A percentile compares a stretch with the other conserved stretches of the same genome.
These are phyloP conservation scores for Indicator indicator DNA, from an alignment of 2,113 vertebrate genomes.

Conservation along the genomic window DNA sequence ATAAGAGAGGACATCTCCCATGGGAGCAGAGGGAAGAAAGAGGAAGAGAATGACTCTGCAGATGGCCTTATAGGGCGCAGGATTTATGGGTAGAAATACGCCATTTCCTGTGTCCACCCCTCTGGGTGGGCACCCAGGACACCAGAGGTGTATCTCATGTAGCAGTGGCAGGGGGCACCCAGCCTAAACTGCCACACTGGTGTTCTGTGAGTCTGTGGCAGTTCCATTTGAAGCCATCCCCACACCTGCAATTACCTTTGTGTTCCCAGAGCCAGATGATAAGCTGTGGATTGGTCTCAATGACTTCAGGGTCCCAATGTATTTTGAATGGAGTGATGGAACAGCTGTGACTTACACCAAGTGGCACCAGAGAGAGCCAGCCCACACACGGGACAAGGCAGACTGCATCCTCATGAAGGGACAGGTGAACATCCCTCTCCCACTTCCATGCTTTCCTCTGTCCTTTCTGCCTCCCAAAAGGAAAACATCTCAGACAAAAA, in stretches of 20 bases:
- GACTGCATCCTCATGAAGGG: constrained; percentile 89
- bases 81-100: too few relatives aligned
- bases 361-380: constrained; percentile 86
- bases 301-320: constrained; percentile 85
- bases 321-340: constrained; percentile 94
- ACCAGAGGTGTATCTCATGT: too few relatives aligned
- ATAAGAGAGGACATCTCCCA: too few relatives aligned
- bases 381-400: constrained; percentile 82
- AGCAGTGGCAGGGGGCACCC: too few relatives aligned
- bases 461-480: background rate
- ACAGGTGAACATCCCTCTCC: constrained; percentile 78
- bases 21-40: too few relatives aligned
- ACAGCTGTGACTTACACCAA: constrained; percentile 89
- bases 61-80: too few relatives aligned
- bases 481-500: background rate
- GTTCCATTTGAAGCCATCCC: background rate
- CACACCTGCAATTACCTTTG: background rate
- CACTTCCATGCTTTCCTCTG: background rate
- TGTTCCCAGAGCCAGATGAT: constrained; percentile 79
- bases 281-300: constrained; percentile 93
- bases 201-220: too few relatives aligned
- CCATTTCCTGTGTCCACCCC: too few relatives aligned
- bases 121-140: too few relatives aligned
- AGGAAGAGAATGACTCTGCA: too few relatives aligned
- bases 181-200: too few relatives aligned